phyloP scores from a whole-genome alignment of 2,113 vertebrate genomes.

The Cochlearius cochlearius region DNA sequence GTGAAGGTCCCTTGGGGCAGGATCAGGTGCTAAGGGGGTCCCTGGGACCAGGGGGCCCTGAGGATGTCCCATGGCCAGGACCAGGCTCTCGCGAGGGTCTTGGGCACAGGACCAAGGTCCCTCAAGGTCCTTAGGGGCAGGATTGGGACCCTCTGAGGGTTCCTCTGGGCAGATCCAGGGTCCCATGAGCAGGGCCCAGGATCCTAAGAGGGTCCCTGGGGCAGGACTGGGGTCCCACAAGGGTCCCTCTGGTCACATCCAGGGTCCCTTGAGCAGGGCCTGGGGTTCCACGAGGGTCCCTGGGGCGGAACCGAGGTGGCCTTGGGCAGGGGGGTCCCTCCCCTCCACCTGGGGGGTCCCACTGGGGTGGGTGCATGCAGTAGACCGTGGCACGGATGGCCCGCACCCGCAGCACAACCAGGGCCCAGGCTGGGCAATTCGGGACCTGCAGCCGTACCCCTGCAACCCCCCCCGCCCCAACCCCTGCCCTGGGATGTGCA shows the following conservation, averaged over 20 bases:
- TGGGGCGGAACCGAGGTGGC: neutral
- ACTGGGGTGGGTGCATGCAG: rapidly evolving
- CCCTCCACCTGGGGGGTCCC: neutral
- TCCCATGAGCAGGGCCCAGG: neutral
- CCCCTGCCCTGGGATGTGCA: rapidly evolving
- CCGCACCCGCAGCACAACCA: neutral
- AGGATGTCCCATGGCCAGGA: neutral
- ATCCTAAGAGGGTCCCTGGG: too few relatives aligned
- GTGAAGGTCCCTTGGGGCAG: neutral
- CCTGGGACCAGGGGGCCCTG: neutral
- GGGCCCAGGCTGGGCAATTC: rapidly evolving
- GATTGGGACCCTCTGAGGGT: neutral
- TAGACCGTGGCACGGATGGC: too few relatives aligned
- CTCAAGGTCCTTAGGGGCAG: neutral
- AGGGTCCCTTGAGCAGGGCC: neutral
- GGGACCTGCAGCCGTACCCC: too few relatives aligned
- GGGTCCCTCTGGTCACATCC: neutral
- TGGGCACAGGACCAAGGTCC: neutral
- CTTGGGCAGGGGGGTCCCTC: neutral
- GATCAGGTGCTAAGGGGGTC: neutral
- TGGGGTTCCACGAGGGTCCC: neutral
- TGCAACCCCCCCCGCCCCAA: neutral
- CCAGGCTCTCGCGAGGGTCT: neutral
- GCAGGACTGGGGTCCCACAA: neutral
- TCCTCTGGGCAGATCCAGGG: neutral